A percentile compares a stretch with the other conserved stretches of the same genome.
Conservation (phyloP, 1,140 invertebrate genomes). For the Drosophila repletoides region DNA sequence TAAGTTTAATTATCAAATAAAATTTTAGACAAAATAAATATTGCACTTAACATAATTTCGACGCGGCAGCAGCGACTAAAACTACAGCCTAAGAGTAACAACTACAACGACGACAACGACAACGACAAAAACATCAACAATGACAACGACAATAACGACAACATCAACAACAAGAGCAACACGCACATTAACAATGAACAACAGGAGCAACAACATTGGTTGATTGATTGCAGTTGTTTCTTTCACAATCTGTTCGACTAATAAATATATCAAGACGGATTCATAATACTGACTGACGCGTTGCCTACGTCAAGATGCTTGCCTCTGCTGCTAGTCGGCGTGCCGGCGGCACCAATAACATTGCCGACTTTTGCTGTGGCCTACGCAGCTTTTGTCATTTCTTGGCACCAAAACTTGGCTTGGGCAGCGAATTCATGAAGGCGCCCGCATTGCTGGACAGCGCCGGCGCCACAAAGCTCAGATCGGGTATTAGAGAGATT, state of each 20-base stretch:
- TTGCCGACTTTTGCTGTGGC: constrained; percentile 18
- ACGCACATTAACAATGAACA: constrained; percentile 38
- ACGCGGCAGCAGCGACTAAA: constrained; percentile 32
- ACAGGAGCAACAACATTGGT: constrained; percentile 24
- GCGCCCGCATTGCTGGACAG: constrained; percentile 69
- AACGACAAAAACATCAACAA: constrained; percentile 25
- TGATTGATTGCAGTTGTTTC: constrained; percentile 14
- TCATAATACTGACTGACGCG: constrained; percentile 71
- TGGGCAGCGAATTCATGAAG: constrained; percentile 70
- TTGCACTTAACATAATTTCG: constrained; percentile 13
- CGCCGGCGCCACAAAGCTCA: constrained; percentile 83
- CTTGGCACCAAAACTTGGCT: constrained; percentile 72
- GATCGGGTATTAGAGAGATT: constrained; percentile 82
- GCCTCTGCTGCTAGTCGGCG: constrained; percentile 41
- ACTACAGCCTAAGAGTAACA: constrained; percentile 36
- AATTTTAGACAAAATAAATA: constrained; percentile 5
- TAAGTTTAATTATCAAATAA: neutral
- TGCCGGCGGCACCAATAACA: constrained; percentile 17
- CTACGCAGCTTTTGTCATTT: constrained; percentile 70
- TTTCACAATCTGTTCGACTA: constrained; percentile 24
- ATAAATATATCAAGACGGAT: constrained; percentile 73
- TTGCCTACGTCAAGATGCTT: constrained; percentile 55
- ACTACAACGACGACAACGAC: constrained; percentile 42
- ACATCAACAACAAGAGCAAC: constrained; percentile 45
- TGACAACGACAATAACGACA: constrained; percentile 42